A percentile compares a stretch with the other conserved stretches of the same genome.
Conservation (phyloP, 2,113 vertebrate species). For the Odontesthes bonariensis region DNA sequence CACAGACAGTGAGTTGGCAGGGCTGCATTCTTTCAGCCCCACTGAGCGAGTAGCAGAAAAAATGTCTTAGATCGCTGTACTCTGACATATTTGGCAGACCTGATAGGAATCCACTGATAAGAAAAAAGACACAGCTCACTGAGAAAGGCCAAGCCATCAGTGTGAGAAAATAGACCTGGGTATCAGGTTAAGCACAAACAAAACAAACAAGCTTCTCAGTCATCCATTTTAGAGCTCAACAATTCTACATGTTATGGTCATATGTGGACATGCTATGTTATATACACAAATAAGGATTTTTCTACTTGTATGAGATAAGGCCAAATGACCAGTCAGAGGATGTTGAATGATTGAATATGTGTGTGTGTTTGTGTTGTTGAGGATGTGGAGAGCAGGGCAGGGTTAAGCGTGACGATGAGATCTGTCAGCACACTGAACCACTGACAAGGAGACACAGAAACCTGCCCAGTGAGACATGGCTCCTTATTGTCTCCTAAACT, state of each 20-base stretch:
- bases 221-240: too few species aligned
- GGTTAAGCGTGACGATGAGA: constrained; percentile 41
- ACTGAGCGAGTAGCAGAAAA: constrained; percentile 44
- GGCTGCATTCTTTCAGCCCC: constrained; percentile 50
- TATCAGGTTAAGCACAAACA: constrained; percentile 39
- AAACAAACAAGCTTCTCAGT: too few species aligned
- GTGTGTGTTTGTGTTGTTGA: constrained; percentile 11
- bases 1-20: constrained; percentile 36
- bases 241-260: too few species aligned
- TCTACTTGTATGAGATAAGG: constrained; percentile 38
- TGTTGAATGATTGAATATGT: constrained; percentile 37
- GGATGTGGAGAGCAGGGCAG: constrained; percentile 36
- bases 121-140: constrained; percentile 39
- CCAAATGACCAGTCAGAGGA: constrained; percentile 36
- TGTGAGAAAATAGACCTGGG: constrained; percentile 33
- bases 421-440: constrained; percentile 52
- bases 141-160: constrained; percentile 2
- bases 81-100: constrained; percentile 66
- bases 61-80: constrained; percentile 65
- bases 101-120: constrained; percentile 71
- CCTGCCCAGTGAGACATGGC: constrained; percentile 68
- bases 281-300: too few species aligned
- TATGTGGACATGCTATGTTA: background rate
- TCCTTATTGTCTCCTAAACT: constrained; percentile 65
- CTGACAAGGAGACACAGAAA: constrained; percentile 49